These are phyloP conservation scores for Tachuris rubrigastra DNA, from an alignment of 2,113 vertebrate genomes.

Conservation along the genomic window DNA sequence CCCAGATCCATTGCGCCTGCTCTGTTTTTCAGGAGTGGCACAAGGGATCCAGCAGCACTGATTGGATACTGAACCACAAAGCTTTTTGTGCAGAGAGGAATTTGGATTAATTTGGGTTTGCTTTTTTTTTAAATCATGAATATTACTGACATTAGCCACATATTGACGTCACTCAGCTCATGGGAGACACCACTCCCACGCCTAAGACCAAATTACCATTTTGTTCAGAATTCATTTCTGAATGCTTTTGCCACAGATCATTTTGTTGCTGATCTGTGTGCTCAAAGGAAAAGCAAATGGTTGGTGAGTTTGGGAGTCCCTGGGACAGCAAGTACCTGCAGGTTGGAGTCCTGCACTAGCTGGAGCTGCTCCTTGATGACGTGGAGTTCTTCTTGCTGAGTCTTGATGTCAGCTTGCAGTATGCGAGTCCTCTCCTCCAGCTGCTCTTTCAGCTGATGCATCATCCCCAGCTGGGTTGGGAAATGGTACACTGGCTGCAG, in stretches of 20 bases:
- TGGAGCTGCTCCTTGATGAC: slow-evolving; percentile 88
- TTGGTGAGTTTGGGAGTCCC: background rate
- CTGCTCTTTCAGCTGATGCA: slow-evolving; percentile 87
- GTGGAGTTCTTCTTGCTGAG: slow-evolving; percentile 83
- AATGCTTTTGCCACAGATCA: background rate
- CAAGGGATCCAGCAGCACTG: background rate
- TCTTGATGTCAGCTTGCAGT: slow-evolving; percentile 86
- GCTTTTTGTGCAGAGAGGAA: background rate
- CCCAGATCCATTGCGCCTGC: background rate
- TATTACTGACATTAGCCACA: background rate
- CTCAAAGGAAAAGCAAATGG: background rate
- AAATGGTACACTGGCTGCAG: slow-evolving; percentile 74
- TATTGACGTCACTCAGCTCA: background rate
- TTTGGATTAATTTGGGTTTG: background rate
- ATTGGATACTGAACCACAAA: rapidly evolving
- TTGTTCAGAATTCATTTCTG: background rate
- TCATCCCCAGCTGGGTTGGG: slow-evolving; percentile 75
- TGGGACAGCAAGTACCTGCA: slow-evolving; percentile 73
- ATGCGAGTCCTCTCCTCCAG: slow-evolving; percentile 84
- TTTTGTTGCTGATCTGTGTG: background rate
- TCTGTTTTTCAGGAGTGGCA: background rate
- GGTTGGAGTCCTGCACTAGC: slow-evolving; percentile 73
- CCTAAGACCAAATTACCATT: background rate
- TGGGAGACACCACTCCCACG: rapidly evolving
- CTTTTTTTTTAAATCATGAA: background rate